phyloP scores from a whole-genome alignment of 2,888 invertebrate species.

The Polydrusus pterygomalis region DNA sequence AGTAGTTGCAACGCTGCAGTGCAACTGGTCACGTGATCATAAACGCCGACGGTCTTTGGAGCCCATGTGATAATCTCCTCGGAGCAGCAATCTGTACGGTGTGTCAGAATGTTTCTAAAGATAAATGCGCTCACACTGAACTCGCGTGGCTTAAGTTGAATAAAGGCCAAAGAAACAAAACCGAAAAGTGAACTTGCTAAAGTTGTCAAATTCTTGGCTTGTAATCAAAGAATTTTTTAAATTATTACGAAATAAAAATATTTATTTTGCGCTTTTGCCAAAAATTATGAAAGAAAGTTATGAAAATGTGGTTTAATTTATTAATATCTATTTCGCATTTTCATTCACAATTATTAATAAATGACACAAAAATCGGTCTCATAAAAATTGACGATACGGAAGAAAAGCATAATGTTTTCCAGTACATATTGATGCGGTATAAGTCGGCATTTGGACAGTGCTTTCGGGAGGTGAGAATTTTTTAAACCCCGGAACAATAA shows the following conservation, averaged over 20 bases:
- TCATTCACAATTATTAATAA: not conserved
- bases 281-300: constrained; percentile 6
- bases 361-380: no score
- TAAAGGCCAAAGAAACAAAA: constrained; percentile 38
- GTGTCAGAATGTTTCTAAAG: not conserved
- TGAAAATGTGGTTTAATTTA: not conserved
- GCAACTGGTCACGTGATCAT: not conserved
- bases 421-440: no score
- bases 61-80: not conserved
- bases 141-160: constrained; percentile 28
- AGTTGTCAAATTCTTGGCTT: constrained; percentile 20
- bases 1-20: not conserved
- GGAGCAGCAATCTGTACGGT: not conserved
- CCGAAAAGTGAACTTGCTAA: constrained; percentile 22
- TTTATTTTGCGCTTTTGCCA: constrained; percentile 20
- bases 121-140: constrained; percentile 27
- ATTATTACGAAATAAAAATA: constrained; percentile 24
- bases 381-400: no score
- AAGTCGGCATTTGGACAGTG: no score
- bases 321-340: not conserved
- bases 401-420: no score
- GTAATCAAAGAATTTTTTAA: constrained; percentile 26
- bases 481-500: no score
- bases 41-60: not conserved
- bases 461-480: no score